Evolutionary conservation across 1,140 invertebrate genomes (phyloP).

Genomic region (Ptiloglossa arizonensis): DNA sequence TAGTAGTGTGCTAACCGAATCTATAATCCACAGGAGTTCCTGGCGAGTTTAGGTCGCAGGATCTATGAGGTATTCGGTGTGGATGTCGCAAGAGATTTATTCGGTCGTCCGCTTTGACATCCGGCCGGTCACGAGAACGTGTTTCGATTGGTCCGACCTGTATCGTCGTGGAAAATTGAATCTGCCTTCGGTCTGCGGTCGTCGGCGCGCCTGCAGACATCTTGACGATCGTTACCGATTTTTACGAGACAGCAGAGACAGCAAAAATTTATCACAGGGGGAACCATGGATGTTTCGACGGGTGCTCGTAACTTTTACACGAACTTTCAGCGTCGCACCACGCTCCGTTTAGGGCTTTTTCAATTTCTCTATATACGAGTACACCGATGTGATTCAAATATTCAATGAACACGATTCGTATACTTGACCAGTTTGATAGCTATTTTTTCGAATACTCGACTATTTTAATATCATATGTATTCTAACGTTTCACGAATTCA

Average conservation of each 20-base stretch:
- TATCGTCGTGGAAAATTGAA: conserved; percentile 23
- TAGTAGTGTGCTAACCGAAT: background rate
- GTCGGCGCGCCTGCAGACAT: background rate
- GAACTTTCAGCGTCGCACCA: no score
- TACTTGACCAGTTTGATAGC: no score
- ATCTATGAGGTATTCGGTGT: background rate
- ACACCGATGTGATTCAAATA: no score
- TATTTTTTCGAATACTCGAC: no score
- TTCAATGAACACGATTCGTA: no score
- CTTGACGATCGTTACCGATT: conserved; percentile 22
- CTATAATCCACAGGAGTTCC: background rate
- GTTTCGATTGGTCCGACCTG: conserved; percentile 8
- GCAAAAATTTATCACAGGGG: no score
- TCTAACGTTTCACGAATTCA: no score
- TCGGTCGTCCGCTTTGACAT: background rate
- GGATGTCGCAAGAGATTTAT: conserved; percentile 15
- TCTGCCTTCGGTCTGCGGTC: background rate
- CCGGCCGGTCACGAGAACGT: background rate
- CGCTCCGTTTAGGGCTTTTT: no score
- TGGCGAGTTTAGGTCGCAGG: background rate
- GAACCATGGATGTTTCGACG: no score
- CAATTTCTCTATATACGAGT: no score
- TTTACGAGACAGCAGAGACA: conserved; percentile 1
- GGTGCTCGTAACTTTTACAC: no score
- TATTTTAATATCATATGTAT: no score